Percentiles rank a stretch among this genome's conserved stretches.
Conservation (phyloP, 2,888 invertebrate species). For the Eupithecia subfuscata region DNA sequence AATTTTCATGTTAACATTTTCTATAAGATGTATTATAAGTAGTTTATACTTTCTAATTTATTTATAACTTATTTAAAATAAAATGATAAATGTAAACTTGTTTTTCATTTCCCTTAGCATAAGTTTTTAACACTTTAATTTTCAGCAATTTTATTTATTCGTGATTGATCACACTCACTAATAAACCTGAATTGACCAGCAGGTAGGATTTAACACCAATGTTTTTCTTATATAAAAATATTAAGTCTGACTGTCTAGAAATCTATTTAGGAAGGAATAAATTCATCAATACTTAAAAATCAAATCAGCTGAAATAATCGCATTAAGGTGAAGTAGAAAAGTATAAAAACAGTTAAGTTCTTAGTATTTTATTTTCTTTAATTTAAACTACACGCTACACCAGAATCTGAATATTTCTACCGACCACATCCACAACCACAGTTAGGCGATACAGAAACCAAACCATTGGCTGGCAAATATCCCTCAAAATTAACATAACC, state of each 20-base stretch:
- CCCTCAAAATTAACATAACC: conserved; percentile 77
- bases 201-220: too few relatives aligned
- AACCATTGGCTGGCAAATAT: conserved; percentile 67
- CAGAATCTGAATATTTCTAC: not conserved
- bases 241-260: too few relatives aligned
- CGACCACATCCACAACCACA: conserved; percentile 47
- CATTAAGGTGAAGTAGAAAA: not conserved
- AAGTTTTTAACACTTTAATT: not conserved
- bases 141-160: not conserved
- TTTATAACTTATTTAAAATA: not conserved
- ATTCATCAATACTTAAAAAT: too few relatives aligned
- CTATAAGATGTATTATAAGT: not conserved
- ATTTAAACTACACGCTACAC: not conserved
- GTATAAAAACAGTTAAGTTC: not conserved
- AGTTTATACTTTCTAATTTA: conserved; percentile 25
- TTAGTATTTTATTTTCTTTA: not conserved
- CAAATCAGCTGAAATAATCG: not conserved
- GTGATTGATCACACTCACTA: too few relatives aligned
- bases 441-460: conserved; percentile 66
- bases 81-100: not conserved
- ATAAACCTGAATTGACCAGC: too few relatives aligned
- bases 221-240: too few relatives aligned
- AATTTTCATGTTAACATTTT: conserved; percentile 49
- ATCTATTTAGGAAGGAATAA: too few relatives aligned
- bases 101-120: not conserved